Evolutionary conservation across 2,888 invertebrate species (phyloP).

Genomic region (Lingula anatina): DNA sequence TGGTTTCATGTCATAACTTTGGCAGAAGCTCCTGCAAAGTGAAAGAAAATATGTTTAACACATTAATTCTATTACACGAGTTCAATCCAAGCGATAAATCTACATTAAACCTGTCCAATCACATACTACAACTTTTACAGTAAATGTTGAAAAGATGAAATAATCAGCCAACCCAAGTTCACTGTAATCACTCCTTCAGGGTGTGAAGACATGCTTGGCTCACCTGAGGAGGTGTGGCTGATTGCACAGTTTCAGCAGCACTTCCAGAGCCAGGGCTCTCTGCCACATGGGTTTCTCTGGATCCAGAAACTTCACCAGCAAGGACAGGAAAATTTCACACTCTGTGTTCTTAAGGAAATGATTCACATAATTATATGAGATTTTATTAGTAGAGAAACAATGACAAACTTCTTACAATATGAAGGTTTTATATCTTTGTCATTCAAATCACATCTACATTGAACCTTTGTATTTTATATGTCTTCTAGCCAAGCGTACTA

Average conservation of each 20-base stretch:
- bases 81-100: no score
- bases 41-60: not conserved
- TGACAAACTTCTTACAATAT: not conserved
- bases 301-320: conserved; percentile 95
- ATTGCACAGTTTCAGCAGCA: conserved; percentile 87
- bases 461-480: no score
- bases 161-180: no score
- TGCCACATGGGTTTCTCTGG: conserved; percentile 97
- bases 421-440: no score
- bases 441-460: no score
- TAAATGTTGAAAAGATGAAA: no score
- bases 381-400: not conserved
- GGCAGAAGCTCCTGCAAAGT: conserved; percentile 64
- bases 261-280: conserved; percentile 88
- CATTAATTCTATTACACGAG: not conserved
- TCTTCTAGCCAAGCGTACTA: no score
- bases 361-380: no score
- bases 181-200: no score
- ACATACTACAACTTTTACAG: no score
- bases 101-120: no score
- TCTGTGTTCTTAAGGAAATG: conserved; percentile 72
- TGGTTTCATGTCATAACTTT: conserved; percentile 91
- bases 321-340: conserved; percentile 95
- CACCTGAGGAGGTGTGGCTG: conserved; percentile 76
- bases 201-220: no score